Evolutionary conservation across 2,888 invertebrate species (phyloP), one percentile per base, ranked within the genome.

Genomic region (Syrista parreyssii): DNA sequence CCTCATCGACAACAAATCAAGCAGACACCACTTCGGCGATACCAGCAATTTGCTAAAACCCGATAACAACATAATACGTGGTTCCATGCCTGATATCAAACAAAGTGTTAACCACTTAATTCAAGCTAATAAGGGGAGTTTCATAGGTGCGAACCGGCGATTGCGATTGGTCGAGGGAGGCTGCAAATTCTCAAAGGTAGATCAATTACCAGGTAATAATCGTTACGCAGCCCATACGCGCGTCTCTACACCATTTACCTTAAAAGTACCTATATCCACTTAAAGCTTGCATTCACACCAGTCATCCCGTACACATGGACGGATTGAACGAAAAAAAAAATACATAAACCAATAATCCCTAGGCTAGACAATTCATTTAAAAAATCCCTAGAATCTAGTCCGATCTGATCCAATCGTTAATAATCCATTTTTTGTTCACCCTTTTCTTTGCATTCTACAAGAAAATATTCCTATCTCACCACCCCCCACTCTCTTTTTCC

Each of bases 41-140:
- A 68, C 76, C 80, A 81, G 86, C 83, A 87, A 89, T 89, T 89
- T 89, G 85, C 88, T 88, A 89, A 89, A 88, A 85, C 84, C 81
- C 84, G 85, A 84, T 89, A 89, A 89, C 88, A 88, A 89, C 89
- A 88, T 89, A 89, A 89, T 89, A 88, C 85, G 83, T 84, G 86
- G 87, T 87, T 88, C 84, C 82, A 85, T 77, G 79, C 81, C 84
- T 88, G 89, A 88, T 55, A 55, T 89, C 89, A 89, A 89, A 88
- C 88, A 88, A 89, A 88, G 84, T 84, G 84, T 86, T 71, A 87
- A 89, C 86, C 86, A 86, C 87, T 88, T 86, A 87, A 89, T 89
- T 87, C 85, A 79, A 55, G 80, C 83, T 85, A 88, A 88, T 87
- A 85, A 88, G 72, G 74, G 73, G 78, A 34, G 79, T 69, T 76